These are phyloP conservation scores for Lophius americanus DNA, from an alignment of 2,797 vertebrate genomes.

Conservation along the genomic window DNA sequence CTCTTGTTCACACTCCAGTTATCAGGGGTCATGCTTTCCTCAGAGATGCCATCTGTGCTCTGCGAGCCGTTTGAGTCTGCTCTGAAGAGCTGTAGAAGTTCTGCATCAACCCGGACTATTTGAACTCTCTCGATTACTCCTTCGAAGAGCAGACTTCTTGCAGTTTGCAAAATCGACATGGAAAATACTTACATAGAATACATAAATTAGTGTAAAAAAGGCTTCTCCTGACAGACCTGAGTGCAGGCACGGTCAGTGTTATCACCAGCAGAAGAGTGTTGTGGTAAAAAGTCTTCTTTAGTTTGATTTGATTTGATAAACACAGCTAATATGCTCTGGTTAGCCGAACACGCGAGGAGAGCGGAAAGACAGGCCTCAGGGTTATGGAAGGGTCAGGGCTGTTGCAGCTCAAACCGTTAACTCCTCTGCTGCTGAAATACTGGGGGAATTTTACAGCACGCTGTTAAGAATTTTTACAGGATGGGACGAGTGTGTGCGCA, in stretches of 20 bases:
- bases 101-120: conserved; percentile 29
- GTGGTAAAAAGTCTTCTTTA: conserved; percentile 34
- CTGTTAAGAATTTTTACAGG: conserved; percentile 7
- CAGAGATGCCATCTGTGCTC: conserved; percentile 45
- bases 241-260: conserved; percentile 42
- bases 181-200: no score
- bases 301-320: conserved; percentile 74
- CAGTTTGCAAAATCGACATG: neutral
- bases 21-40: conserved; percentile 59
- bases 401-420: conserved; percentile 52
- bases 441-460: neutral
- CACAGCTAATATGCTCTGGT: conserved; percentile 63
- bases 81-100: conserved; percentile 28
- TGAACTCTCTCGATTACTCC: conserved; percentile 19
- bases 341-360: conserved; percentile 66
- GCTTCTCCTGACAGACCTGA: conserved; percentile 27
- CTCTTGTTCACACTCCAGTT: conserved; percentile 50
- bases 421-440: conserved; percentile 40
- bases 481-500: neutral
- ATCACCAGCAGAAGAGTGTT: conserved; percentile 52
- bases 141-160: conserved; percentile 10
- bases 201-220: no score
- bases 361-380: conserved; percentile 60
- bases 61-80: conserved; percentile 35
- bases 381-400: conserved; percentile 54